phyloP scores from a whole-genome alignment of 2,888 invertebrate species.

The Campoplex capitator region DNA sequence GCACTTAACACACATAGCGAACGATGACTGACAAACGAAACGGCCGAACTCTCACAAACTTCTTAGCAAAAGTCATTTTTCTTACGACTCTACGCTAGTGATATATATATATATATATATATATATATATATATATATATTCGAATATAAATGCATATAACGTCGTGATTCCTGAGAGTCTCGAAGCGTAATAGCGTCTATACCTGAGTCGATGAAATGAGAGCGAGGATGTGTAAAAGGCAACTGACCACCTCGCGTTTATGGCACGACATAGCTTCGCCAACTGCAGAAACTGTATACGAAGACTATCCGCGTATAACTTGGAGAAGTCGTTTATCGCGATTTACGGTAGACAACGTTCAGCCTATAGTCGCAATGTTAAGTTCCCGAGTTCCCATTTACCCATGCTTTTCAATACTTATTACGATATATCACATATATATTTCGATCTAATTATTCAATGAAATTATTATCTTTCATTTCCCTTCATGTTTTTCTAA shows the following conservation, averaged over 20 bases:
- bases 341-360: constrained; percentile 37
- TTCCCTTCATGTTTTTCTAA: neutral
- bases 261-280: constrained; percentile 78
- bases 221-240: constrained; percentile 83
- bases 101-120: neutral
- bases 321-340: constrained; percentile 53
- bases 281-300: constrained; percentile 30
- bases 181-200: constrained; percentile 76
- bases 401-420: constrained; percentile 5
- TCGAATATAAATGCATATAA: constrained; percentile 24
- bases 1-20: neutral
- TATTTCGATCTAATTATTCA: neutral
- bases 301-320: constrained; percentile 58
- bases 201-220: constrained; percentile 74
- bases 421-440: neutral
- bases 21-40: constrained; percentile 11
- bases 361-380: constrained; percentile 7
- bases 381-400: constrained; percentile 21
- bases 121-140: neutral
- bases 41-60: neutral
- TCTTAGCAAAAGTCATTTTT: neutral
- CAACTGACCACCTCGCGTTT: constrained; percentile 81
- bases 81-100: neutral
- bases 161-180: constrained; percentile 77
- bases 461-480: neutral